phyloP scores from a whole-genome alignment of 2,888 invertebrate genomes.

The Lasius fuliginosus region DNA sequence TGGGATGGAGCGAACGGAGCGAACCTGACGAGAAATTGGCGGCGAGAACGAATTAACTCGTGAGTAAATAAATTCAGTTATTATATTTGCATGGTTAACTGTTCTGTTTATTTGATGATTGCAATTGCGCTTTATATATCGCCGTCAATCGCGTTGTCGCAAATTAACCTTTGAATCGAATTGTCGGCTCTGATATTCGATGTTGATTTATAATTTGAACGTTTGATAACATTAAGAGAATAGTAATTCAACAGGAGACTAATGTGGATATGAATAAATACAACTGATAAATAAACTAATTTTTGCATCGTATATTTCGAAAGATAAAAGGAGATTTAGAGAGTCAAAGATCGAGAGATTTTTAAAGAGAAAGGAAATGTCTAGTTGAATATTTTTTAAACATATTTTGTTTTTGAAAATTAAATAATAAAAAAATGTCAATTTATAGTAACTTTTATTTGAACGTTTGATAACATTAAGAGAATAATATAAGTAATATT shows the following conservation, averaged over 20 bases:
- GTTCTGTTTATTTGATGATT: slow-evolving; percentile 17
- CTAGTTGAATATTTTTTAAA: neutral
- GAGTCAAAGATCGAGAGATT: neutral
- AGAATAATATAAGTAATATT: too few species aligned
- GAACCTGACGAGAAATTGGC: neutral
- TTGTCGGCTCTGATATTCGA: neutral
- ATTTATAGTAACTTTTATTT: neutral
- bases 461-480: too few species aligned
- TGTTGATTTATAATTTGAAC: slow-evolving; percentile 27
- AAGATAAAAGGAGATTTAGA: neutral
- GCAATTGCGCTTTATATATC: neutral
- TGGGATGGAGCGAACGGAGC: neutral
- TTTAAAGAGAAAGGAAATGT: neutral
- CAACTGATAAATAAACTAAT: neutral
- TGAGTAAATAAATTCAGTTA: slow-evolving; percentile 32
- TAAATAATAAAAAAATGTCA: neutral
- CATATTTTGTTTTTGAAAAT: neutral
- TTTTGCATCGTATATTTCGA: neutral
- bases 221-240: neutral
- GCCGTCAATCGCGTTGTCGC: neutral
- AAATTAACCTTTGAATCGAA: slow-evolving; percentile 36
- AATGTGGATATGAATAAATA: neutral
- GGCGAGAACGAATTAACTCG: neutral
- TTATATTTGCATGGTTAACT: slow-evolving; percentile 38
- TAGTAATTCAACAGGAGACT: neutral